Percentiles rank a stretch among this genome's conserved stretches.
Evolutionary conservation across 2,888 invertebrate genomes (phyloP).

Genomic region (Caenorhabditis sulstoni): DNA sequence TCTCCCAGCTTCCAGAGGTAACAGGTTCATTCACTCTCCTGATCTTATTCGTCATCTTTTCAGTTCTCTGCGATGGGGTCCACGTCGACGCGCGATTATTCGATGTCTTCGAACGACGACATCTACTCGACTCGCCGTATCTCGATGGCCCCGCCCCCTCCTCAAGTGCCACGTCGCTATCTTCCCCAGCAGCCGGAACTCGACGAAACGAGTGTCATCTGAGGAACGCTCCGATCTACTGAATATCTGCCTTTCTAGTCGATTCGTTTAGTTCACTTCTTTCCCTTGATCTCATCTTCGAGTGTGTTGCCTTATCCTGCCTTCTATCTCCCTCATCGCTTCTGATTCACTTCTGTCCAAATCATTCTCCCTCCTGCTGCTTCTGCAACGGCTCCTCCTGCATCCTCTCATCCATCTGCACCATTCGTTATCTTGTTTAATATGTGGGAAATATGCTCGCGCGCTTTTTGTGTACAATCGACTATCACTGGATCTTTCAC

Average conservation of each 20-base stretch:
- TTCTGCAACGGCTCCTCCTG: conserved; percentile 9
- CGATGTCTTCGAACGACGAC: conserved; percentile 50
- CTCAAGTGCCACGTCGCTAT: conserved; percentile 53
- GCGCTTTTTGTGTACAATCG: conserved; percentile 49
- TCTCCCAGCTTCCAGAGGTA: conserved; percentile 51
- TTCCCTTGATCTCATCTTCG: conserved; percentile 35
- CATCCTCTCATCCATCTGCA: conserved; percentile 33
- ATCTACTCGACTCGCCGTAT: conserved; percentile 23
- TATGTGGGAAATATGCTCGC: conserved; percentile 42
- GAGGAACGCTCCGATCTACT: conserved; percentile 1
- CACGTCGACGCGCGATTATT: conserved; percentile 60
- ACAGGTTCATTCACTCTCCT: background rate
- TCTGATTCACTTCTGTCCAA: background rate
- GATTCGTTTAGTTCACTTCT: conserved; percentile 47
- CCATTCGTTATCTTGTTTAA: conserved; percentile 46
- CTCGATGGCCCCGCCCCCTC: conserved; percentile 33
- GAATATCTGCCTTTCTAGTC: conserved; percentile 47
- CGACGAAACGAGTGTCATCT: conserved; percentile 53
- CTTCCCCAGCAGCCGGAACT: conserved; percentile 47
- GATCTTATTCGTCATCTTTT: background rate
- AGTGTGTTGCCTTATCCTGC: conserved; percentile 55
- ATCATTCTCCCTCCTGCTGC: background rate
- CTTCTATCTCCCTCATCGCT: conserved; percentile 23
- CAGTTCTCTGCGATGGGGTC: conserved; percentile 57
- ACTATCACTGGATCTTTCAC: conserved; percentile 52